Base-by-base conservation (phyloP, 2,888 invertebrate species). In the Spisula solida region DNA sequence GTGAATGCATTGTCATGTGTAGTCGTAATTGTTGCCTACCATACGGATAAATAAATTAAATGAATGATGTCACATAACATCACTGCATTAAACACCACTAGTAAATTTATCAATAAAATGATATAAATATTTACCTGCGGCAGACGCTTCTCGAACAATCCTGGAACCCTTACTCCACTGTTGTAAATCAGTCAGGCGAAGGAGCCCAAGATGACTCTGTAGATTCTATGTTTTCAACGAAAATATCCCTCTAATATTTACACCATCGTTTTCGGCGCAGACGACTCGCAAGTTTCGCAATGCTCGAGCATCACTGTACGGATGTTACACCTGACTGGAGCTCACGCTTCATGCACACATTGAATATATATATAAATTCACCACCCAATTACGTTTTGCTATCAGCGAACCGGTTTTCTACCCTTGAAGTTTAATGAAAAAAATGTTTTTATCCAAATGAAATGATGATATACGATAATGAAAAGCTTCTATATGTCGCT, bases 301-400 rank as follows among this genome's bases (percentile, higher is more conserved):
- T 75, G 34, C 29, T 31, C 34, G 75, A 18, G 31, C 31, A 75
- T 75, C 75, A 34, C 31, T 75, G 75, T 75, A 75, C 31, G 0
- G 18, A 34, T 34, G 75, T 31, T 31, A 16, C 75, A 75, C 16
- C 31, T 75, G 75, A 75, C 29, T 48, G 41, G 0, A 0, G 25
- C 55, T 34, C 78, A 34, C 79, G 85, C 56, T 75, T 55, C 25
- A 41, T 79, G 51, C 31, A 79, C 85, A 56, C 85, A 79, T 25
- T 55, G 78, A 84, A 79, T 79, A 83, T 41, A 41, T 41, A 41
- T 41, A 2, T 55, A 34, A 55, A 34, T 78, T 79, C 47, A 78
- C 75, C 85, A 79, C 79, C 85, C 79, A 85, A 25, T 80, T 80
- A 80, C 29, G 55, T 41, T 25, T 55, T 16, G 14, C 75, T 34